Base-by-base conservation (phyloP, 2,888 invertebrate species). In the Calliphora vomitoria region DNA sequence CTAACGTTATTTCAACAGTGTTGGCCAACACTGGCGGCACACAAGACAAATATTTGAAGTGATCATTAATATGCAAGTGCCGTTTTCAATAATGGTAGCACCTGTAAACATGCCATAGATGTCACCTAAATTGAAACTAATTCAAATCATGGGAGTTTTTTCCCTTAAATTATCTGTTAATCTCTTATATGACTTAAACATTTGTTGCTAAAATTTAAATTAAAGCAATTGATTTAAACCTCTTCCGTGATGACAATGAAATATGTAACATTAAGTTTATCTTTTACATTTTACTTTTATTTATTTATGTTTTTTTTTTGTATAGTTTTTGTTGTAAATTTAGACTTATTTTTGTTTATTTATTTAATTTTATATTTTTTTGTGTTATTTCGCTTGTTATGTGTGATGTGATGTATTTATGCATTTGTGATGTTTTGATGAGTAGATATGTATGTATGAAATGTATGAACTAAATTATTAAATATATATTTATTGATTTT, bases 361-460 rank as follows among this genome's bases (percentile, higher is more conserved):
- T 75, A n/a, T 44, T 8, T 68, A 50, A 75, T 80, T 71, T 64
- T 31, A 50, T 15, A 35, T 68, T 15, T 60, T 41, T 60, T 10
- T 38, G 38, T 13, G 62, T 72, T 62, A 72, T 75, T 75, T 82
- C 25, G 68, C 83, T 78, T 83, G 76, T 83, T 83, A 83, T 82
- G 55, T 68, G 68, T 78, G 53, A 76, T 76, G 53, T 78, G 62
- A 71, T 71, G 62, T 69, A 47, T 58, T 38, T 15, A 76, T 78
- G 83, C 44, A 53, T n/a, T 71, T 31, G 62, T 83, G 62, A 71
- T 83, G 50, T 62, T 71, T 62, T 71, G 38, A 75, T 82, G 82
- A 50, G n/a, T n/a, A n/a, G n/a, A 60, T 41, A 76, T 44, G 44
- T 10, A 55, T 20, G 35, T 55, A 78, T 78, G 74, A 74, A 60